Base-by-base conservation (phyloP, 2,797 vertebrate genomes). In the Danionella dracula region DNA sequence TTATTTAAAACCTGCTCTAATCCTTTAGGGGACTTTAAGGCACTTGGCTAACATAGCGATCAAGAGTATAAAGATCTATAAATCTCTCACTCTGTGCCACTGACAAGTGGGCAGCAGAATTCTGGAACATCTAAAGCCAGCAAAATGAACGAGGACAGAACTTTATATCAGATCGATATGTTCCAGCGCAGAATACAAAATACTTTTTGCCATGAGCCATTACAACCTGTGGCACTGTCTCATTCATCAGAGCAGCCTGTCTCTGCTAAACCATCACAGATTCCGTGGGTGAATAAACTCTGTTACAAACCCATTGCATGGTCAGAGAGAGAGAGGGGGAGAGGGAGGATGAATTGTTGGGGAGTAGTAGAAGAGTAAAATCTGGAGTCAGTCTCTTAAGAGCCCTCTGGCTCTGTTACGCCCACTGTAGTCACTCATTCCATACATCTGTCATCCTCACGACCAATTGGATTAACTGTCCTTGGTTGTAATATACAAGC, bases 11-110 rank as follows among this genome's bases (percentile, higher is more conserved):
- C 38, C n/a, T 31, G 31, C 55, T 21, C 46, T n/a, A n/a, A n/a
- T n/a, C n/a, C n/a, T 48, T 21, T 12, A 58, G 4, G 41, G 31
- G 45, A 51, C 54, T 42, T 31, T 31, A 21, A 49, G 23, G 42
- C 48, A 54, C 32, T 57, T 10, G 27, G 16, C 48, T 62, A 73
- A 65, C 60, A 60, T 66, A 48, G 48, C 48, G 70, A 45, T 46
- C 29, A 42, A 71, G 58, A 62, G 62, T 42, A 56, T 46, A 61
- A 49, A 57, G 62, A 61, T 59, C 59, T 59, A 60, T 68, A 73
- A 74, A 82, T 80, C 73, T 70, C 75, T 75, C 76, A 66, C 44
- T 45, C 31, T 57, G 10, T 37, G 54, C 34, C 67, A 60, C 62
- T 61, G 72, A 74, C 72, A 67, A 57, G 71, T 48, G 60, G 75